These are phyloP conservation scores for Sterrhoptilus dennistouni DNA, from an alignment of 2,113 vertebrate genomes.

Conservation along the genomic window DNA sequence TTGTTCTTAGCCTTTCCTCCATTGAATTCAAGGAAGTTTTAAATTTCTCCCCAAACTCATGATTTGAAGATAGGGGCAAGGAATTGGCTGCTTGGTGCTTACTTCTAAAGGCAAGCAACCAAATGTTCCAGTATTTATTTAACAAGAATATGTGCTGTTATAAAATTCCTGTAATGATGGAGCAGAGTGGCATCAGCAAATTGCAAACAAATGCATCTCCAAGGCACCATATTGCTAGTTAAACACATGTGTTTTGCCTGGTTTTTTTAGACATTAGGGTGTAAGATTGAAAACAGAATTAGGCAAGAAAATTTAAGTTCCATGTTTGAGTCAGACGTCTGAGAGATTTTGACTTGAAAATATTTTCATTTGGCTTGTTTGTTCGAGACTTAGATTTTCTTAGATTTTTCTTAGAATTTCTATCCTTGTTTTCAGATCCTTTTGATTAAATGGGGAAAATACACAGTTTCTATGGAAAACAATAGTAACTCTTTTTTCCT, in stretches of 20 bases:
- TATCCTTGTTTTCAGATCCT: no score
- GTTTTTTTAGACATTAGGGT: accelerated
- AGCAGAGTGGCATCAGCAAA: not conserved
- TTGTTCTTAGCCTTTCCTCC: not conserved
- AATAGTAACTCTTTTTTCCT: not conserved
- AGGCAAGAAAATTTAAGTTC: not conserved
- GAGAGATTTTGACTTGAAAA: not conserved
- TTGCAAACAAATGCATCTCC: not conserved
- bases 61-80: not conserved
- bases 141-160: not conserved
- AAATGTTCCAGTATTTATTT: not conserved
- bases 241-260: not conserved
- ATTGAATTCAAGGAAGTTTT: not conserved
- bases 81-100: not conserved
- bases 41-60: not conserved
- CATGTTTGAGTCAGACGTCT: not conserved
- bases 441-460: not conserved
- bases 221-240: not conserved
- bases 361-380: not conserved
- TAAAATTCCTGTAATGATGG: not conserved
- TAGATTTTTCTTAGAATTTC: no score
- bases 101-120: not conserved
- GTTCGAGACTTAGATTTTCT: not conserved
- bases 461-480: not conserved
- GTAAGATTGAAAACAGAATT: not conserved